Evolutionary conservation across 92 coral and sea anemone genomes (phyloP).

Genomic region (Epizoanthus ramosus): DNA sequence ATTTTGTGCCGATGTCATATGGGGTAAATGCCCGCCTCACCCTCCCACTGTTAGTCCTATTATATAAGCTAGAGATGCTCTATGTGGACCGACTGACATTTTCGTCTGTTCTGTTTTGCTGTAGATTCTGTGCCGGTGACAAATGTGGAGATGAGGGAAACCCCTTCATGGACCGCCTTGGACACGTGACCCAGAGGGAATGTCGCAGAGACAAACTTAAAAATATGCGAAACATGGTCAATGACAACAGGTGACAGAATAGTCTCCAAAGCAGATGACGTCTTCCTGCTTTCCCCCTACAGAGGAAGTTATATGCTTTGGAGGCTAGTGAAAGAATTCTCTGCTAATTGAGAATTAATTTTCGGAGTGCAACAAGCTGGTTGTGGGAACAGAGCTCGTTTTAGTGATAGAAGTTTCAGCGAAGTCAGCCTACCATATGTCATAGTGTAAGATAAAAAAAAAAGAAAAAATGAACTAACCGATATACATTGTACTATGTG

Average conservation of each 20-base stretch:
- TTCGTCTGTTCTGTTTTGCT: background rate
- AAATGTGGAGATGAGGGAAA: background rate
- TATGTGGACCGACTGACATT: background rate
- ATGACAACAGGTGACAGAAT: too few species aligned
- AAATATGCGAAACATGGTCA: background rate
- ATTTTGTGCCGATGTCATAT: background rate
- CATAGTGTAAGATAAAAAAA: background rate
- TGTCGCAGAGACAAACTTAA: background rate
- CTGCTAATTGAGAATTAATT: background rate
- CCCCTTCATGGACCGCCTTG: slow-evolving; percentile 3
- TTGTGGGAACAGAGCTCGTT: background rate
- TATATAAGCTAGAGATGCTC: too few species aligned
- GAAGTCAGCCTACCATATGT: background rate
- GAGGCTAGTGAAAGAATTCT: background rate
- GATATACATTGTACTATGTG: background rate
- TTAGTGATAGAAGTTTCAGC: background rate
- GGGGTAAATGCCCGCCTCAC: background rate
- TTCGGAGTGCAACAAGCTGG: background rate
- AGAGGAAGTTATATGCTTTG: too few species aligned
- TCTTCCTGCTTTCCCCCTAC: background rate
- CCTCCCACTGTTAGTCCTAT: too few species aligned
- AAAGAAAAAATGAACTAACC: background rate
- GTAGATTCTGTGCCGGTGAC: slow-evolving; percentile 4
- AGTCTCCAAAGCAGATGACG: background rate
- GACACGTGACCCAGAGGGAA: background rate